These are phyloP conservation scores for Pantelozetes paolii DNA, from an alignment of 2,888 invertebrate genomes.

Conservation along the genomic window DNA sequence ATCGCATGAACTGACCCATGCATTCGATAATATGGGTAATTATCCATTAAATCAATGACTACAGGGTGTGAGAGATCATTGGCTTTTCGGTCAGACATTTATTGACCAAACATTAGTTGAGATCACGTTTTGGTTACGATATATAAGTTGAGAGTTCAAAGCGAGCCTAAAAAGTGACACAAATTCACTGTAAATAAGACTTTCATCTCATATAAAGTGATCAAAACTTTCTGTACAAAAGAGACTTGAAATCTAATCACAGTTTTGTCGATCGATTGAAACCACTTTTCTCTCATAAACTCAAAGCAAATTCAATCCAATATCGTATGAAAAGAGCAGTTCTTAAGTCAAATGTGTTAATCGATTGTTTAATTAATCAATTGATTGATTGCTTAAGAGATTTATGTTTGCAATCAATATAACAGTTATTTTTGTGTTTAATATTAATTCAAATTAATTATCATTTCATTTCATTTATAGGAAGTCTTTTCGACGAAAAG, in stretches of 20 bases:
- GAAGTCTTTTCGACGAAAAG: conserved; percentile 38
- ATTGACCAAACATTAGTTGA: background rate
- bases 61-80: background rate
- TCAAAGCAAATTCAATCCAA: background rate
- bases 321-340: background rate
- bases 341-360: background rate
- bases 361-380: background rate
- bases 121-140: background rate
- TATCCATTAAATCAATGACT: conserved; percentile 8
- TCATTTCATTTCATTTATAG: conserved; percentile 28
- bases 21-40: conserved; percentile 41
- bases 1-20: conserved; percentile 41
- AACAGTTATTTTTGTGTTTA: background rate
- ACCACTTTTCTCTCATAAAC: background rate
- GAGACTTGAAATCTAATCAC: background rate
- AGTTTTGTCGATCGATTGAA: background rate
- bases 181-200: background rate
- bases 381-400: background rate
- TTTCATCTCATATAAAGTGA: background rate
- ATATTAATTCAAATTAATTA: conserved; percentile 13
- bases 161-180: background rate
- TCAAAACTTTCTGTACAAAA: background rate
- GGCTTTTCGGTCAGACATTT: background rate
- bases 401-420: background rate
- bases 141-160: background rate